These are phyloP conservation scores for Colletes collaris DNA, from an alignment of 2,888 invertebrate species.

Conservation along the genomic window DNA sequence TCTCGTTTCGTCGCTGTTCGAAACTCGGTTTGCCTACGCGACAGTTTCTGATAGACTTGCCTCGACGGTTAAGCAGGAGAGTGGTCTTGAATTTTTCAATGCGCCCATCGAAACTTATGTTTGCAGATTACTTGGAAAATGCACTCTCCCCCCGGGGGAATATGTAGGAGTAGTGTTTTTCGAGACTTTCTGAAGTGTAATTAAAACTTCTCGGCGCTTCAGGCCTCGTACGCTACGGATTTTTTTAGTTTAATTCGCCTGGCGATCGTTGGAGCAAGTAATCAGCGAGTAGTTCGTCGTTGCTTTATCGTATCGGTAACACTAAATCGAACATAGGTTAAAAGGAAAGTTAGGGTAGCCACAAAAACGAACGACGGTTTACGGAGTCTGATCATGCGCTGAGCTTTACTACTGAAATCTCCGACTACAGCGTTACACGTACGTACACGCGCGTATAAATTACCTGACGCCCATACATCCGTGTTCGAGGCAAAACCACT, in stretches of 20 bases:
- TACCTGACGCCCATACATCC: constrained; percentile 2
- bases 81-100: not conserved
- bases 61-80: not conserved
- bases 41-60: not conserved
- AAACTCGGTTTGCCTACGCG: not conserved
- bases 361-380: constrained; percentile 12
- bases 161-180: constrained; percentile 9
- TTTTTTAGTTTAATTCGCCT: constrained; percentile 27
- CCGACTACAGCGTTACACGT: not conserved
- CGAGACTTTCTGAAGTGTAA: constrained; percentile 18
- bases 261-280: constrained; percentile 5
- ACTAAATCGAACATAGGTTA: not conserved
- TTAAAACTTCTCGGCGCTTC: constrained; percentile 28
- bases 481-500: constrained; percentile 8
- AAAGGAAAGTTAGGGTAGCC: not conserved
- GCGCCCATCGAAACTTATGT: constrained; percentile 1
- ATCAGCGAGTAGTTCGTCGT: not conserved
- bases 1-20: not conserved
- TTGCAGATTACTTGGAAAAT: not conserved
- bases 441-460: constrained; percentile 13
- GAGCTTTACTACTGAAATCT: constrained; percentile 46
- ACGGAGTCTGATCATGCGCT: constrained; percentile 33
- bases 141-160: not conserved
- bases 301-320: not conserved
- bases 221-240: not conserved